Evolutionary conservation across 2,113 vertebrate species (phyloP), one percentile per base, ranked within the genome.

Genomic region (Acrocephalus arundinaceus): DNA sequence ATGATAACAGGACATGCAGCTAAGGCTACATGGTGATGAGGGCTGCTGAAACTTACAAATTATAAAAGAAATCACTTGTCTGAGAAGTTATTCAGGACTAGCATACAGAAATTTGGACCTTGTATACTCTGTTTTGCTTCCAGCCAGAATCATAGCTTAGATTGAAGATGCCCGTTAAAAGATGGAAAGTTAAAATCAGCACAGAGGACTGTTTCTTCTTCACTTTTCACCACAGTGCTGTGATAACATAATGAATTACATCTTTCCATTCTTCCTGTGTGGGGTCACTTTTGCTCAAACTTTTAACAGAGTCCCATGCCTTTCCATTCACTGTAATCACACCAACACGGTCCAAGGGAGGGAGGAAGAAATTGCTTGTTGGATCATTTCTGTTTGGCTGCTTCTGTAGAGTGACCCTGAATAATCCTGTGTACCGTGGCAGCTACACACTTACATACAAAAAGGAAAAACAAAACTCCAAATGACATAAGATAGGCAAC

Each of bases 191-290:
- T 90, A 76, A 37, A 93, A 28, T 35, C 67, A 63, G 49, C 33
- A 58, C 49, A 88, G 80, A 87, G 65, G 57, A 78, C 89, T 81
- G 94, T 93, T 97, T 97, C 88, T 91, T 96, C 45, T 87, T 66
- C 30, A 30, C 20, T 93, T 94, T 39, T 92, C 10, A 1, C 67
- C 11, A 28, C 52, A 83, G 24, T 2, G 1, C 51, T 78, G 20
- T 80, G 37, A 37, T 76, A 74, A 68, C 54, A 27, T n/a, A 45
- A 45, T 33, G 52, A 68, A 30, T 84, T 89, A 23, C 8, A 48
- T 77, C 37, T 90, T 85, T 68, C 43, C 28, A 16, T 72, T 65
- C 57, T 90, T 90, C 39, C 41, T 0, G 0, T 3, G 0, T 46
- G 17, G 17, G 28, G 16, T 73, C 30, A 62, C 35, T 79, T 90